phyloP scores from a whole-genome alignment of 2,797 vertebrate species.

The Sebastes aleutianus region DNA sequence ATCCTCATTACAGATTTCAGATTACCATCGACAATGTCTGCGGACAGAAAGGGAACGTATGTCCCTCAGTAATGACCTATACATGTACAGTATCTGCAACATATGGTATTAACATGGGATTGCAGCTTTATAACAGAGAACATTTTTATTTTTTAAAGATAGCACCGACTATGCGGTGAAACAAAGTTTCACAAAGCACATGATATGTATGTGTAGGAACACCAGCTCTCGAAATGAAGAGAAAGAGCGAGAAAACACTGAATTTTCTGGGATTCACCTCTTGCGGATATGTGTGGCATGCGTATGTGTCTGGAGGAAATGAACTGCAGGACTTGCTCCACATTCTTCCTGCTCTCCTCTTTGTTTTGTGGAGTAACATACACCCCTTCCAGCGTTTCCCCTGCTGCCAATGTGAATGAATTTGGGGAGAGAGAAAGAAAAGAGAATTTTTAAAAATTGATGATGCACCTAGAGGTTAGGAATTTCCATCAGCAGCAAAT shows the following conservation, averaged over 20 bases:
- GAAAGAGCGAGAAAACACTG: neutral
- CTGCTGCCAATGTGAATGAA: conserved; percentile 79
- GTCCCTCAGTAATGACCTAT: neutral
- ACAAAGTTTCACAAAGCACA: neutral
- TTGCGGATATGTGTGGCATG: conserved; percentile 95
- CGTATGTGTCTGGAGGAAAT: conserved; percentile 94
- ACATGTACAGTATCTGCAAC: neutral
- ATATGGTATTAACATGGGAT: neutral
- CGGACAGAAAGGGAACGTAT: conserved; percentile 11
- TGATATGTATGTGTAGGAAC: neutral
- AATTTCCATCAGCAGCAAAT: neutral
- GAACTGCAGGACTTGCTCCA: conserved; percentile 94
- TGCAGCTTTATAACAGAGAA: neutral
- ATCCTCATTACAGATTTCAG: conserved; percentile 96
- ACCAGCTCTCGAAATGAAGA: neutral
- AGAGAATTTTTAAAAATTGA: neutral
- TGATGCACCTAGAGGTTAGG: neutral
- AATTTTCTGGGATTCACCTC: conserved; percentile 78
- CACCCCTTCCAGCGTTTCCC: conserved; percentile 89
- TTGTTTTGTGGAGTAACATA: conserved; percentile 83
- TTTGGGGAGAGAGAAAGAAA: neutral
- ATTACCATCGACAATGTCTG: conserved; percentile 97
- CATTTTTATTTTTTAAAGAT: neutral
- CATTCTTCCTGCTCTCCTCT: conserved; percentile 93
- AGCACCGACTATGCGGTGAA: neutral